A percentile compares a stretch with the other conserved stretches of the same genome.
Evolutionary conservation across 2,113 vertebrate species (phyloP).

Genomic region (Silurus glanis): DNA sequence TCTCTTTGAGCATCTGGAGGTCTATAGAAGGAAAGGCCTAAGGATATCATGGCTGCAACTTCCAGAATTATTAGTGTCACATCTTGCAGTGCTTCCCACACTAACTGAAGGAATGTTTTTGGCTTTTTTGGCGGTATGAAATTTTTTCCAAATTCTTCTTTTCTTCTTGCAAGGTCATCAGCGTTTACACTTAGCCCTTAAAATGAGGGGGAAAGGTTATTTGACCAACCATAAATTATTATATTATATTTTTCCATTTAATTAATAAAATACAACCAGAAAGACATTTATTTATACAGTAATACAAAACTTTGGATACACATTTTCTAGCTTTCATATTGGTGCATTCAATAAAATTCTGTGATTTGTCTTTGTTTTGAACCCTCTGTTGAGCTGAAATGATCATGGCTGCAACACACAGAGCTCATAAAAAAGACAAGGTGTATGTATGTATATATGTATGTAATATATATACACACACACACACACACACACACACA

Average conservation of each 20-base stretch:
- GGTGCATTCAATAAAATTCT: no score
- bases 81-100: constrained; percentile 98
- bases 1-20: constrained; percentile 85
- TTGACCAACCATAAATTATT: neutral
- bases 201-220: neutral
- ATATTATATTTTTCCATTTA: neutral
- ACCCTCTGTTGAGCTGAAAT: no score
- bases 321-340: no score
- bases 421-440: no score
- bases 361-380: no score
- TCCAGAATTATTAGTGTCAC: constrained; percentile 98
- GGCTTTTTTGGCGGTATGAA: constrained; percentile 98
- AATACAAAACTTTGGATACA: no score
- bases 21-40: constrained; percentile 96
- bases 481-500: no score
- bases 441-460: no score
- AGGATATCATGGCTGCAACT: constrained; percentile 93
- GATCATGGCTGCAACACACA: no score
- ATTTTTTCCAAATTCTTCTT: constrained; percentile 91
- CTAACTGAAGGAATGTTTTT: constrained; percentile 98
- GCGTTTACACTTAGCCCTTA: constrained; percentile 87
- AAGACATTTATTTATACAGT: neutral
- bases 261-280: neutral
- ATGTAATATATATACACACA: no score
- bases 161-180: constrained; percentile 88